Evolutionary conservation across 2,113 vertebrate species (phyloP).

Genomic region (Microtus richardsoni): DNA sequence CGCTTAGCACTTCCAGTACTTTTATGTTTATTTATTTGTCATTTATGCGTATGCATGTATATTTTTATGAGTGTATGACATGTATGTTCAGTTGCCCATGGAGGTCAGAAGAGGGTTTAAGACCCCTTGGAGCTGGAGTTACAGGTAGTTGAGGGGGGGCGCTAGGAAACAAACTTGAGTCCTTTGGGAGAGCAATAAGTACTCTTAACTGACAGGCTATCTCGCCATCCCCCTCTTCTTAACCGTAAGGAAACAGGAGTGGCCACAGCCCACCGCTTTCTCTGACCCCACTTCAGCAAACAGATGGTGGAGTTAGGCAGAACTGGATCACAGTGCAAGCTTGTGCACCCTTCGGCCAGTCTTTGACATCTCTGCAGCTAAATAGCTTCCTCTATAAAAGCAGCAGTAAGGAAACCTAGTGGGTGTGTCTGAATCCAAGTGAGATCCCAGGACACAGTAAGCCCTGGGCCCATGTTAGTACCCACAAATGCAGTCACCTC

Average conservation of each 20-base stretch:
- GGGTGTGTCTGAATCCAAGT: conserved; percentile 12
- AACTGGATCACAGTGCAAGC: neutral
- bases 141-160: too few species aligned
- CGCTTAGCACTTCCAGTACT: too few species aligned
- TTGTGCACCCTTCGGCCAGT: neutral
- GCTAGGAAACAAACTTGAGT: neutral
- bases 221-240: neutral
- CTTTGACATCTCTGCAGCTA: neutral
- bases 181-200: neutral
- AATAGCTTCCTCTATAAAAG: neutral
- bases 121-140: neutral
- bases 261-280: neutral
- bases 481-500: neutral
- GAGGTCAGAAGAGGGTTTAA: neutral
- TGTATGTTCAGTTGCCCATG: too few species aligned
- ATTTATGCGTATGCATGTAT: neutral
- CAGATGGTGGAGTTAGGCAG: neutral
- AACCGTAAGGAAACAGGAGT: neutral
- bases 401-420: neutral
- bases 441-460: neutral
- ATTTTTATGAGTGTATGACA: neutral
- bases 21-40: neutral
- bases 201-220: neutral
- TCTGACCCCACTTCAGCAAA: neutral
- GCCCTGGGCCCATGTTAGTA: neutral